Percentiles rank a stretch among this genome's conserved stretches.
phyloP scores from a whole-genome alignment of 1,140 invertebrate species.

The Rhysida immarginata region DNA sequence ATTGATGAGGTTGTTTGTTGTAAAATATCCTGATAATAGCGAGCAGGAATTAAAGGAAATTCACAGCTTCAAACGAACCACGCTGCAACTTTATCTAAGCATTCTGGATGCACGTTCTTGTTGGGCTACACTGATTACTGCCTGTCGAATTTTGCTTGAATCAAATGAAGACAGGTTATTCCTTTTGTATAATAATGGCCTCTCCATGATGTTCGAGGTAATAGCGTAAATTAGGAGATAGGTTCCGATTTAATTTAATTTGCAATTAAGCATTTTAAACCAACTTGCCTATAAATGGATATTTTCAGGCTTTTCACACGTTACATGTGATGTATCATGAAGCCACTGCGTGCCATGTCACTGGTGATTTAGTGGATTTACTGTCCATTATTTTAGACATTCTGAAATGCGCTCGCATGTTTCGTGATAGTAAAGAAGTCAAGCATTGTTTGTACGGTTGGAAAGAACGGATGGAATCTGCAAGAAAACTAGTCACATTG shows the following conservation, averaged over 20 bases:
- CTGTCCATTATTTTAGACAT: conserved; percentile 58
- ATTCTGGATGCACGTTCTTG: conserved; percentile 62
- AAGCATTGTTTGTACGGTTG: conserved; percentile 27
- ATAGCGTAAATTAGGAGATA: conserved; percentile 15
- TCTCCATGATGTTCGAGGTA: conserved; percentile 73
- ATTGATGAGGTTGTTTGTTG: conserved; percentile 67
- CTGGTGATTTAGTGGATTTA: conserved; percentile 64
- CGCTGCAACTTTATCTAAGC: conserved; percentile 62
- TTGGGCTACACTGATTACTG: conserved; percentile 78
- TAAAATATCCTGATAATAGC: conserved; percentile 52
- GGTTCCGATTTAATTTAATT: background rate
- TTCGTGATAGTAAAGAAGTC: conserved; percentile 17
- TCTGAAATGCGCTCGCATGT: conserved; percentile 46
- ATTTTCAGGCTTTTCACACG: conserved; percentile 59
- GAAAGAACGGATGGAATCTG: conserved; percentile 72
- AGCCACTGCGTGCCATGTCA: conserved; percentile 72
- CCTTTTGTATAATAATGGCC: conserved; percentile 71
- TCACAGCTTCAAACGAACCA: conserved; percentile 59
- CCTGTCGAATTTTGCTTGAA: conserved; percentile 67
- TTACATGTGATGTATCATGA: conserved; percentile 87
- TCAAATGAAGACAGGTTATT: conserved; percentile 73
- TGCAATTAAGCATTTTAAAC: background rate
- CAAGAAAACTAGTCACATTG: conserved; percentile 66
- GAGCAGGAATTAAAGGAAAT: conserved; percentile 67
- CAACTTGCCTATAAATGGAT: conserved; percentile 3